Evolutionary conservation across 2,797 vertebrate species (phyloP).

Genomic region (Macrochelys suwanniensis): DNA sequence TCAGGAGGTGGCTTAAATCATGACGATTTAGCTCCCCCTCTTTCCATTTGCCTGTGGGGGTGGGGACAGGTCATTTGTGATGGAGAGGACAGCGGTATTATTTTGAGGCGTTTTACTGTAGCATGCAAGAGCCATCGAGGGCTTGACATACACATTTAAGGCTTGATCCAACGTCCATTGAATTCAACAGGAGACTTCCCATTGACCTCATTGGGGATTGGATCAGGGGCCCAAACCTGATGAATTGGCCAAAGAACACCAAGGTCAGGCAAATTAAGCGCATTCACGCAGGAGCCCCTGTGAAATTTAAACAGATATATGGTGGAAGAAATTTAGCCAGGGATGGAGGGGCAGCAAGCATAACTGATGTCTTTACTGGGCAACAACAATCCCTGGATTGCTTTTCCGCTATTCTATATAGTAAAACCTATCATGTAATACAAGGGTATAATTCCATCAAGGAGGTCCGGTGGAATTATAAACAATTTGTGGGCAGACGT

Average conservation of each 20-base stretch:
- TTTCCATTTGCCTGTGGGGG: rapidly evolving
- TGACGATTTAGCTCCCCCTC: no score
- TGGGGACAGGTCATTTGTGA: not conserved
- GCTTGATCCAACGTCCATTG: not conserved
- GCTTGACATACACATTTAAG: not conserved
- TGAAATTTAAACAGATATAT: rapidly evolving
- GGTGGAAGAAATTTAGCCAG: rapidly evolving
- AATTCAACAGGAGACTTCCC: not conserved
- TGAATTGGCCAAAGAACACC: not conserved
- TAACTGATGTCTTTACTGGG: not conserved
- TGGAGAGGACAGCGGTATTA: no score
- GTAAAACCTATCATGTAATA: no score
- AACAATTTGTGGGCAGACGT: rapidly evolving
- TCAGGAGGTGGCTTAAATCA: no score
- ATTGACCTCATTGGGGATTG: not conserved
- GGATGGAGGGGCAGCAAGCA: not conserved
- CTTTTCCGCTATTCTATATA: no score
- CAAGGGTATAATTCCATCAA: not conserved
- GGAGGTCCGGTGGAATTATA: not conserved
- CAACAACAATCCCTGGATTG: not conserved
- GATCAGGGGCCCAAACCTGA: not conserved
- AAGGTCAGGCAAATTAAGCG: not conserved
- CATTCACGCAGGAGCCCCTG: not conserved
- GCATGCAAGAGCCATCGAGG: not conserved
- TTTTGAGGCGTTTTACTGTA: not conserved